Conservation (phyloP, 2,113 vertebrate genomes). For the Ammodramus savannarum region DNA sequence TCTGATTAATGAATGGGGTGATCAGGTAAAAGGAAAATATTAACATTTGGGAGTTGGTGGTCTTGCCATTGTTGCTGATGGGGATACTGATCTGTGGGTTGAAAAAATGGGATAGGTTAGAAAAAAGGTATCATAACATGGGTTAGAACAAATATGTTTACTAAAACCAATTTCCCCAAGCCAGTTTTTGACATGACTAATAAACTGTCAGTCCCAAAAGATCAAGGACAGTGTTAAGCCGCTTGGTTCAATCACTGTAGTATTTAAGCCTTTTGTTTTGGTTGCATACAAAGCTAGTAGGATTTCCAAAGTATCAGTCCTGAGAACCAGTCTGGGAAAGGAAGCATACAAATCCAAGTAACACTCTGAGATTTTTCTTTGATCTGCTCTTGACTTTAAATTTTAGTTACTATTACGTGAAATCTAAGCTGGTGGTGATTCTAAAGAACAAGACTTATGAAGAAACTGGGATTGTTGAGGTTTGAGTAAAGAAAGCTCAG, state of each 20-base stretch:
- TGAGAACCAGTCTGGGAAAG: background rate
- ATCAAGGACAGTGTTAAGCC: background rate
- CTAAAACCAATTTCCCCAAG: background rate
- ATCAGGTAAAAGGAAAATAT: constrained; percentile 74
- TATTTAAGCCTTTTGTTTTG: background rate
- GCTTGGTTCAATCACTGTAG: background rate
- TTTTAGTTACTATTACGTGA: background rate
- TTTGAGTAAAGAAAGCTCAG: background rate
- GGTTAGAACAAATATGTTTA: background rate
- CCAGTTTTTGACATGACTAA: background rate
- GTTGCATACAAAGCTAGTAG: background rate
- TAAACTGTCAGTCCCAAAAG: background rate
- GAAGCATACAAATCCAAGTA: background rate
- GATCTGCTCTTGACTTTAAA: background rate
- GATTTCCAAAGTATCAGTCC: background rate
- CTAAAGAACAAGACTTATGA: background rate
- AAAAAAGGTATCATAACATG: background rate
- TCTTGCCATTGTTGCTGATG: background rate
- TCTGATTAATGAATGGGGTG: constrained; percentile 87
- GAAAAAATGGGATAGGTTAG: background rate
- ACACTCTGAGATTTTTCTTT: background rate
- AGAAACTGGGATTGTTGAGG: background rate
- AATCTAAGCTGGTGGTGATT: background rate
- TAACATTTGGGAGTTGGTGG: background rate
- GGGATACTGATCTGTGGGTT: background rate